Evolutionary conservation across 1,140 invertebrate species (phyloP).

Genomic region (Drosophila tropicalis): DNA sequence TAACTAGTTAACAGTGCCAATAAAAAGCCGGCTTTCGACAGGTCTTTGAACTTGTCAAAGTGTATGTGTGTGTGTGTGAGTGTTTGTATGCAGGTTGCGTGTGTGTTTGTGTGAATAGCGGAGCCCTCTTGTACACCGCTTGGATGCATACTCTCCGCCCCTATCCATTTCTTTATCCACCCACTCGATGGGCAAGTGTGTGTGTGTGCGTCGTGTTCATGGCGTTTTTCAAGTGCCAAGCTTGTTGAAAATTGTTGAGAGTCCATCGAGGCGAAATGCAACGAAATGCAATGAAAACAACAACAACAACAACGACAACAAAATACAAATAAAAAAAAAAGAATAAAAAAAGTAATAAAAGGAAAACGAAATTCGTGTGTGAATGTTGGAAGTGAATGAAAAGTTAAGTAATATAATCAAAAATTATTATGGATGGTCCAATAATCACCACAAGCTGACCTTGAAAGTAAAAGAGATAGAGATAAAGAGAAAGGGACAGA

Average conservation of each 20-base stretch:
- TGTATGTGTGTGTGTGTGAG: conserved; percentile 17
- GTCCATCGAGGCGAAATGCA: conserved; percentile 55
- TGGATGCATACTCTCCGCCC: background rate
- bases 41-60: conserved; percentile 67
- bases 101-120: conserved; percentile 33
- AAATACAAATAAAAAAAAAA: background rate
- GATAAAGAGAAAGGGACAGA: background rate
- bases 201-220: conserved; percentile 31
- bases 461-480: conserved; percentile 10
- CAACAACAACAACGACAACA: background rate
- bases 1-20: conserved; percentile 52
- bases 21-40: conserved; percentile 43
- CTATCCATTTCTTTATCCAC: conserved; percentile 24
- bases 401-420: conserved; percentile 45
- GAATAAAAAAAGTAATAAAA: conserved; percentile 24
- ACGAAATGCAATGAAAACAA: conserved; percentile 47
- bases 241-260: conserved; percentile 53
- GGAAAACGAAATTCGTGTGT: conserved; percentile 52
- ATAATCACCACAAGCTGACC: conserved; percentile 39
- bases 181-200: too few species aligned
- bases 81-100: conserved; percentile 21
- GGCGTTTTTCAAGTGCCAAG: conserved; percentile 50
- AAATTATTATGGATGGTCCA: conserved; percentile 29
- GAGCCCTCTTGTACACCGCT: conserved; percentile 33
- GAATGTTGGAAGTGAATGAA: conserved; percentile 13